phyloP scores from a whole-genome alignment of 2,888 invertebrate genomes.

The Microplitis manilae region DNA sequence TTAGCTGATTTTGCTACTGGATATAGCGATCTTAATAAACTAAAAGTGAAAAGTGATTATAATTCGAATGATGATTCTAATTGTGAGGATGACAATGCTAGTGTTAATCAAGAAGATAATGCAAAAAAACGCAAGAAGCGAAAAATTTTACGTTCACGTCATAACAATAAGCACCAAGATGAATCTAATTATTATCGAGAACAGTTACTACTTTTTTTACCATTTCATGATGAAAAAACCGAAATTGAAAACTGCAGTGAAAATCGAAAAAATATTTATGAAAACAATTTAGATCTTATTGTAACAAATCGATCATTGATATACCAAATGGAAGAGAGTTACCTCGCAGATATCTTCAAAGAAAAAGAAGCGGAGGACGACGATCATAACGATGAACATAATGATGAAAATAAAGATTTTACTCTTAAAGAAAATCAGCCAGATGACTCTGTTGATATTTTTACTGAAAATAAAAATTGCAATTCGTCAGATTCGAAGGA shows the following conservation, averaged over 20 bases:
- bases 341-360: background rate
- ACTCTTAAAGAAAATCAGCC: too few species aligned
- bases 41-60: background rate
- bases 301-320: constrained; percentile 9
- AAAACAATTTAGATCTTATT: background rate
- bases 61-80: constrained; percentile 9
- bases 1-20: constrained; percentile 20
- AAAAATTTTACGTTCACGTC: constrained; percentile 12
- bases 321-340: constrained; percentile 1
- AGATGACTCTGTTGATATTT: constrained; percentile 10
- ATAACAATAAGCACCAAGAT: constrained; percentile 14
- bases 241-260: background rate
- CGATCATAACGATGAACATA: background rate
- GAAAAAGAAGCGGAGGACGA: background rate
- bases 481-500: background rate
- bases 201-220: constrained; percentile 19
- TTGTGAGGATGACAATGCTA: background rate
- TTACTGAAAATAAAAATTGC: background rate
- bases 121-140: background rate
- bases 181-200: constrained; percentile 27
- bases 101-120: background rate
- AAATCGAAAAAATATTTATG: background rate
- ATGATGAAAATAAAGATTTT: background rate
- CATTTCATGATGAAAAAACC: constrained; percentile 6
- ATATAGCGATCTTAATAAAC: constrained; percentile 6